Base-by-base conservation (phyloP, 1,140 invertebrate genomes). In the Aphis gossypii region DNA sequence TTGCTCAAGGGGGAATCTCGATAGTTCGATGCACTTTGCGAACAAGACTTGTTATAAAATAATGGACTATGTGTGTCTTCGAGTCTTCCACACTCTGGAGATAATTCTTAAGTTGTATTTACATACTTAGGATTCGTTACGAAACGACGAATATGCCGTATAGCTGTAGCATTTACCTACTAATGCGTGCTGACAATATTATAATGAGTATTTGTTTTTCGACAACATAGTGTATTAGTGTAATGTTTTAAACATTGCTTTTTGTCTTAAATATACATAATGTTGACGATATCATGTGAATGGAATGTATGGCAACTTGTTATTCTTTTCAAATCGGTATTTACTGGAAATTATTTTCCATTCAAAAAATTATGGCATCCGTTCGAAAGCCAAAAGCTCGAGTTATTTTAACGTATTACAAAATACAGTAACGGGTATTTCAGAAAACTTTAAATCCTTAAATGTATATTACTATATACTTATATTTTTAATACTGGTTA, bases 1-100 rank as follows among this genome's bases (percentile, higher is more conserved):
- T 83, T 38, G 91, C 76, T 83, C 82, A 48, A 48, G 68, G 91
- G 91, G 82, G 82, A 14, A 84, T 84, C 48, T 93, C 91, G n/a
- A 82, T 83, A 93, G 91, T 93, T 93, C 91, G 82, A 93, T 84
- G 91, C 91, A 93, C 91, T 84, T 84, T 92, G 90, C 91, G 30
- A 38, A 51, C 82, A 23, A 48, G 46, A 86, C 44, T 54, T 48
- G 76, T 86, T 93, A 93, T 82, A 48, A 92, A 68, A 91, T 83
- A 83, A 92, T 35, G n/a, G 35, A 54, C n/a, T 35, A 46, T 30
- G 14, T 51, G 21, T 6, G 48, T 38, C 38, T 60, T 90, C 2
- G 4, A 30, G 11, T 68, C 60, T 30, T 38, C 23, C 54, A 38
- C 18, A 90, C 54, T 90, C 1, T 30, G 23, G 4, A 30, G 41